Evolutionary conservation across 2,888 invertebrate genomes (phyloP).

Genomic region (Leptodirus hochenwartii): DNA sequence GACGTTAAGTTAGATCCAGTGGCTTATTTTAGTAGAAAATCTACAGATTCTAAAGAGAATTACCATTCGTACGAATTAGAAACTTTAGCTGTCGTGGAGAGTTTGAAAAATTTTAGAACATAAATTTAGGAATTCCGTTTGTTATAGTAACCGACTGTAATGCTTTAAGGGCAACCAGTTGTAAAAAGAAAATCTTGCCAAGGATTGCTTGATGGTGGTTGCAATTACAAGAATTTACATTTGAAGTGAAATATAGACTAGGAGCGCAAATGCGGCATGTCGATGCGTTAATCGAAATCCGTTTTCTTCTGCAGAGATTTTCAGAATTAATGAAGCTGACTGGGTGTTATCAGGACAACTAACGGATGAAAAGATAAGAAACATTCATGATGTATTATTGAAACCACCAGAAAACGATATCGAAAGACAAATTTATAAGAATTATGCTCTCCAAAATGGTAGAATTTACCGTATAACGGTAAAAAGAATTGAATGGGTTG

Average conservation of each 20-base stretch:
- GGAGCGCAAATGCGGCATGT: conserved; percentile 16
- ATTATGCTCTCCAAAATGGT: conserved; percentile 7
- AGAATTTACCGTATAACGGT: conserved; percentile 5
- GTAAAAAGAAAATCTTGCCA: conserved; percentile 6
- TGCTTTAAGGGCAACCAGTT: neutral
- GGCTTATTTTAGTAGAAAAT: conserved; percentile 15
- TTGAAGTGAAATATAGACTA: conserved; percentile 14
- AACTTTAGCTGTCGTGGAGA: conserved; percentile 17
- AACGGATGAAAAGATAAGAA: conserved; percentile 6
- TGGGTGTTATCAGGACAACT: conserved; percentile 12
- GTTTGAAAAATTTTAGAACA: conserved; percentile 14
- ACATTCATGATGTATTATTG: conserved; percentile 3
- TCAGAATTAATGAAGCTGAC: conserved; percentile 21
- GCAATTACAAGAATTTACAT: conserved; percentile 15
- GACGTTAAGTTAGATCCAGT: conserved; percentile 12
- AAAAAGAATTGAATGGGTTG: conserved; percentile 9
- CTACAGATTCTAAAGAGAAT: conserved; percentile 14
- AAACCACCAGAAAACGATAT: conserved; percentile 3
- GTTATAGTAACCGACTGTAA: conserved; percentile 17
- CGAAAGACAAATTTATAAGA: conserved; percentile 4
- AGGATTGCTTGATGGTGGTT: conserved; percentile 16
- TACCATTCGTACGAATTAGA: conserved; percentile 19
- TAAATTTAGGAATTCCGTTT: conserved; percentile 16
- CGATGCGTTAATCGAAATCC: conserved; percentile 14
- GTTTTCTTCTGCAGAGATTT: no score